Conservation (phyloP, 2,113 vertebrate species). For the Apodemus speciosus region DNA sequence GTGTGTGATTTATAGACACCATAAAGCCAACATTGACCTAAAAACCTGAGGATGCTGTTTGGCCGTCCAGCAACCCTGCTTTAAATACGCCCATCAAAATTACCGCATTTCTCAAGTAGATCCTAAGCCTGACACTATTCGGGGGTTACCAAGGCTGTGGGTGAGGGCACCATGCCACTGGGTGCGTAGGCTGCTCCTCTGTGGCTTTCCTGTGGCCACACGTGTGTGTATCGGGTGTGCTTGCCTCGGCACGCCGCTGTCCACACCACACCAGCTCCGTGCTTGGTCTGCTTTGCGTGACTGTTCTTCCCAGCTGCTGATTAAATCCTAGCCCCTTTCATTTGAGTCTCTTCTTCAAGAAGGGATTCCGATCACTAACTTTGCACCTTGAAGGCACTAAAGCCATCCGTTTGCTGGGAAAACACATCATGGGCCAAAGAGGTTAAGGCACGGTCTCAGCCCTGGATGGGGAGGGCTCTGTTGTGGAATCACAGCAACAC, state of each 20-base stretch:
- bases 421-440: fast-evolving
- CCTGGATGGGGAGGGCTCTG: neutral
- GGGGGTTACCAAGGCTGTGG: no score
- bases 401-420: neutral
- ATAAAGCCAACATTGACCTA: fast-evolving
- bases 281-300: no score
- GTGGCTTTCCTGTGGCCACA: no score
- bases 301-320: neutral
- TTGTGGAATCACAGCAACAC: fast-evolving
- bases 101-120: neutral
- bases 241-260: neutral
- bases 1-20: fast-evolving
- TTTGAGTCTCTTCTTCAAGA: neutral
- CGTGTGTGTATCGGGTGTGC: neutral
- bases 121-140: neutral
- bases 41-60: fast-evolving
- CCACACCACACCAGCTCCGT: neutral
- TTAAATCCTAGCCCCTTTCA: neutral
- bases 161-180: fast-evolving
- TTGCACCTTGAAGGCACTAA: neutral
- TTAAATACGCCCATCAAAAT: neutral
- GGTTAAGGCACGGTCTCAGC: no score
- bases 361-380: neutral
- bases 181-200: neutral
- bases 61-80: neutral